Base-by-base conservation (phyloP, 2,888 invertebrate genomes). In the Pterostichus madidus region DNA sequence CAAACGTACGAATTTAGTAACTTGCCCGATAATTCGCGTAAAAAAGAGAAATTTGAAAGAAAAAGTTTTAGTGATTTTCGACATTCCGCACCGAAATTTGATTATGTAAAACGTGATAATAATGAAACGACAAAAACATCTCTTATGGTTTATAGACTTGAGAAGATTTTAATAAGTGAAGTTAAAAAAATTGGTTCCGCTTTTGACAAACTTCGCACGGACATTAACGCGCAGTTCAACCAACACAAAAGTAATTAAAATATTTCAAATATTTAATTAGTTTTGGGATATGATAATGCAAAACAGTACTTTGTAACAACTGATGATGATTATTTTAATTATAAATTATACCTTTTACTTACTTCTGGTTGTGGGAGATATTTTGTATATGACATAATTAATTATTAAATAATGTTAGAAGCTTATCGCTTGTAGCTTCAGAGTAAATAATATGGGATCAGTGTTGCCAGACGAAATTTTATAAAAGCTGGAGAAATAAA, bases 61-160 rank as follows among this genome's bases (percentile, higher is more conserved):
- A 64, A 61, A 68, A 49, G 64, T 24, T 24, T 24, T 24, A 73
- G 73, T 49, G 75, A 75, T 81, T 46, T 71, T 73, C 80, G 81
- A 13, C 61, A 52, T 59, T 5, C 31, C 13, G 32, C 46, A 15
- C 13, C 32, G 17, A 81, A 56, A 31, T 81, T 81, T 32, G 81
- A 81, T 81, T 81, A 75, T 75, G 49, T 75, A 17, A 81, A 75
- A 49, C 46, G 75, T 13, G 75, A 81, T 39, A 81, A 80, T 52
- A 46, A 46, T n/a, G 81, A 81, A 81, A 35, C 46, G 15, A 35
- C 61, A 61, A 56, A 52, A 56, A 75, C 49, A 39, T 81, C 81
- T 31, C 73, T 81, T 24, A 56, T 81, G 32, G 49, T 71, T 4
- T 81, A 81, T 15, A 56, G 81, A 13, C 75, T 81, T 17, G 81